A percentile compares a stretch with the other conserved stretches of the same genome.
These are phyloP conservation scores for Myodes glareolus DNA, from an alignment of 2,113 vertebrate genomes.

Conservation along the genomic window DNA sequence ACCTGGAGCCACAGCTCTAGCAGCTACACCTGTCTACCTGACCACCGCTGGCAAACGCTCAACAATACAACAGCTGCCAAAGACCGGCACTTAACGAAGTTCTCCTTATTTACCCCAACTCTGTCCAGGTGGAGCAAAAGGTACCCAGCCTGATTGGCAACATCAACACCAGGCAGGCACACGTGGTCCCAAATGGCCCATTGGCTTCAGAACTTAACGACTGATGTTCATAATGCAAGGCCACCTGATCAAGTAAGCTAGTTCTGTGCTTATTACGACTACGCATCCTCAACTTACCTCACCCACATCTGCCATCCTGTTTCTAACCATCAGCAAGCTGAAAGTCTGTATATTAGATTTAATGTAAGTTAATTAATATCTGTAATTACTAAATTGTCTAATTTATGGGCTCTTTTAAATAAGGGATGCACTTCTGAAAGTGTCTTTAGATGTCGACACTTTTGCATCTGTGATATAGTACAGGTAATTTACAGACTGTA, in stretches of 20 bases:
- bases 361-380: neutral
- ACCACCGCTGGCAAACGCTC: neutral
- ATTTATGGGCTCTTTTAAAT: conserved; percentile 29
- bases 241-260: neutral
- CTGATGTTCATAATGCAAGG: neutral
- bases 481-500: neutral
- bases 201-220: neutral
- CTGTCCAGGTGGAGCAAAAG: too few relatives aligned
- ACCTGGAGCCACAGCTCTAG: neutral
- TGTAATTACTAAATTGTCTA: neutral
- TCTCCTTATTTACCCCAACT: neutral
- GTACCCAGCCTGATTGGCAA: neutral
- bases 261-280: neutral
- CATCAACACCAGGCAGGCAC: neutral
- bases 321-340: neutral
- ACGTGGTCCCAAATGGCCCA: neutral
- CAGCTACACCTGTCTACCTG: neutral
- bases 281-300: neutral
- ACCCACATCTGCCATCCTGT: accelerated
- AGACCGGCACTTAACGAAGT: neutral
- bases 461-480: neutral
- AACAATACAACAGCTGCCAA: neutral
- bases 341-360: neutral
- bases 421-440: neutral
- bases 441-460: neutral